Evolutionary conservation across 2,113 vertebrate species (phyloP).

Genomic region (Pangasianodon hypophthalmus): DNA sequence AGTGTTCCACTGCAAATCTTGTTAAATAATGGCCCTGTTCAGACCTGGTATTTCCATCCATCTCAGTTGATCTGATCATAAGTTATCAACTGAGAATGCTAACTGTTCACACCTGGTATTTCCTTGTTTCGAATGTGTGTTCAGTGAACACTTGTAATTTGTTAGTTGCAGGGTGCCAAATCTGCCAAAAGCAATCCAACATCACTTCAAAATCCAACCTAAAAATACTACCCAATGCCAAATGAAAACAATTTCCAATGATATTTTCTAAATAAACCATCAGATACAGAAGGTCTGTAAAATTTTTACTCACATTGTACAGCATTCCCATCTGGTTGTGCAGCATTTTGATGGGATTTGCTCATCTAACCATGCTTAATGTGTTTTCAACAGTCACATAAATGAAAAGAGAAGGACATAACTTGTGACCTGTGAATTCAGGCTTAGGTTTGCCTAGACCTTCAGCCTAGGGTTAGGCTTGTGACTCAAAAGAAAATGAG

Average conservation of each 20-base stretch:
- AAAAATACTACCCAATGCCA: neutral
- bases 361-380: neutral
- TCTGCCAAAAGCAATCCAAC: neutral
- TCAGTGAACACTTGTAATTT: conserved; percentile 5
- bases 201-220: neutral
- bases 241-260: neutral
- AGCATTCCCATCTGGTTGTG: neutral
- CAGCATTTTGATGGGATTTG: neutral
- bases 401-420: neutral
- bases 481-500: neutral
- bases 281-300: neutral
- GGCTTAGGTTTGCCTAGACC: too few relatives aligned
- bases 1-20: neutral
- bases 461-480: neutral
- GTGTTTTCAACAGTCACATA: neutral
- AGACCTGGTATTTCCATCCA: neutral
- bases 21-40: neutral
- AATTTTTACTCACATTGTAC: neutral
- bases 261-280: neutral
- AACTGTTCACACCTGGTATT: neutral
- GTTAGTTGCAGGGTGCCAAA: neutral
- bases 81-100: neutral
- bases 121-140: neutral
- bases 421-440: neutral
- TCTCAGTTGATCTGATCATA: neutral